These are phyloP conservation scores for Psittacula derbiana DNA, from an alignment of 2,797 vertebrate species.

Conservation along the genomic window DNA sequence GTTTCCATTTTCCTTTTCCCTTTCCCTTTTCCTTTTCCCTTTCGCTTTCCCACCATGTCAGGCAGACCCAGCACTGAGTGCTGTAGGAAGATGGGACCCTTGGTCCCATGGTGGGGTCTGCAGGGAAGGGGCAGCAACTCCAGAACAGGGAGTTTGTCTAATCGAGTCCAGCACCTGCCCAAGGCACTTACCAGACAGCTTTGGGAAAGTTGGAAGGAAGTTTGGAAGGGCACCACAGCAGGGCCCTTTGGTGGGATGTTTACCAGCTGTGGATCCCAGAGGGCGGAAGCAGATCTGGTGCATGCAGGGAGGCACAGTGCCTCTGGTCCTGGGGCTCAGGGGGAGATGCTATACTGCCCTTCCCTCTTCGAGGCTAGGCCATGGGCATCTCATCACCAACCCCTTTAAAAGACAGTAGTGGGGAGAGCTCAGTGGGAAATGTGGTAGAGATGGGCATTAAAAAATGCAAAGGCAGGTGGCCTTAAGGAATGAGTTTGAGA, in stretches of 20 bases:
- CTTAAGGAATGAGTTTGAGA: neutral
- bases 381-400: neutral
- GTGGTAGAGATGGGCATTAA: accelerated
- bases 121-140: neutral
- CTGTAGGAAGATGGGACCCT: neutral
- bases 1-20: neutral
- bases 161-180: neutral
- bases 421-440: neutral
- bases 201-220: neutral
- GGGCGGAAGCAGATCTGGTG: neutral
- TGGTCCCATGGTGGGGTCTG: neutral
- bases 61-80: neutral
- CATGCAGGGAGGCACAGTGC: neutral
- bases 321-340: neutral
- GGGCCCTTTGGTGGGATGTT: neutral
- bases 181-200: neutral
- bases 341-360: neutral
- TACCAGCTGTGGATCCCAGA: neutral
- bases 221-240: neutral
- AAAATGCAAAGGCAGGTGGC: neutral
- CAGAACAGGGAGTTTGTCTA: neutral
- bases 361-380: neutral
- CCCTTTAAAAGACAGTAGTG: neutral
- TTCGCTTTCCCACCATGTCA: neutral
- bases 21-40: too few species aligned